Percentiles rank a stretch among this genome's conserved stretches.
Conservation (phyloP, 2,888 invertebrate species). For the Itoplectis maculator region DNA sequence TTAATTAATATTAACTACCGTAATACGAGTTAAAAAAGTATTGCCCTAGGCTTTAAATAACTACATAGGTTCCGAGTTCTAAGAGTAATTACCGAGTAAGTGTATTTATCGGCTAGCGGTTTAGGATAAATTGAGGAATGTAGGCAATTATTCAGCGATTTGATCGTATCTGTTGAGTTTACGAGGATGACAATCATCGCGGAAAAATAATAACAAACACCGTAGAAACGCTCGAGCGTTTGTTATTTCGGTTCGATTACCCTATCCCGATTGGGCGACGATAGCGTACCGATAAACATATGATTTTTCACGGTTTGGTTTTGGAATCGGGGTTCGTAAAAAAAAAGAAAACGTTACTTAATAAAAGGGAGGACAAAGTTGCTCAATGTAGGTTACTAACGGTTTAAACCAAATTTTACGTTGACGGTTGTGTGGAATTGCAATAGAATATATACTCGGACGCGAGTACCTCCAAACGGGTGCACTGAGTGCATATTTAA, state of each 20-base stretch:
- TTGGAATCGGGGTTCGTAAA: slow-evolving; percentile 64
- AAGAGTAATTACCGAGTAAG: slow-evolving; percentile 63
- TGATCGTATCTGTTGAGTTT: slow-evolving; percentile 74
- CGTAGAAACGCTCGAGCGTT: slow-evolving; percentile 71
- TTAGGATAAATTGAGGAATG: slow-evolving; percentile 34
- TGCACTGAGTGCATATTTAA: slow-evolving; percentile 46
- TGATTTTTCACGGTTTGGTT: slow-evolving; percentile 69
- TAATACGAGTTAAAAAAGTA: slow-evolving; percentile 54
- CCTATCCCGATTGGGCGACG: slow-evolving; percentile 49
- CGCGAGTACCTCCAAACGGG: slow-evolving; percentile 23
- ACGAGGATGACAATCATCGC: slow-evolving; percentile 79
- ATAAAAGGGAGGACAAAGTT: slow-evolving; percentile 71
- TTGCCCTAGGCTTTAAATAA: slow-evolving; percentile 68
- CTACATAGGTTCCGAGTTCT: slow-evolving; percentile 56
- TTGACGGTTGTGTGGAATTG: slow-evolving; percentile 64
- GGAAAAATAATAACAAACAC: slow-evolving; percentile 41
- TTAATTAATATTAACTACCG: slow-evolving; percentile 63
- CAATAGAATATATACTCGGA: slow-evolving; percentile 60
- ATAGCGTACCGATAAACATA: slow-evolving; percentile 38
- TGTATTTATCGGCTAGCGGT: slow-evolving; percentile 58
- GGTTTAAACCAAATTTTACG: slow-evolving; percentile 39
- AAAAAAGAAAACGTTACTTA: slow-evolving; percentile 6
- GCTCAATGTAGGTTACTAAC: slow-evolving; percentile 78
- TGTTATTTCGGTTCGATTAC: slow-evolving; percentile 65
- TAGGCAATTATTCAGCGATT: slow-evolving; percentile 69